Evolutionary conservation across 2,113 vertebrate species (phyloP).

Genomic region (Calyptomena viridis): DNA sequence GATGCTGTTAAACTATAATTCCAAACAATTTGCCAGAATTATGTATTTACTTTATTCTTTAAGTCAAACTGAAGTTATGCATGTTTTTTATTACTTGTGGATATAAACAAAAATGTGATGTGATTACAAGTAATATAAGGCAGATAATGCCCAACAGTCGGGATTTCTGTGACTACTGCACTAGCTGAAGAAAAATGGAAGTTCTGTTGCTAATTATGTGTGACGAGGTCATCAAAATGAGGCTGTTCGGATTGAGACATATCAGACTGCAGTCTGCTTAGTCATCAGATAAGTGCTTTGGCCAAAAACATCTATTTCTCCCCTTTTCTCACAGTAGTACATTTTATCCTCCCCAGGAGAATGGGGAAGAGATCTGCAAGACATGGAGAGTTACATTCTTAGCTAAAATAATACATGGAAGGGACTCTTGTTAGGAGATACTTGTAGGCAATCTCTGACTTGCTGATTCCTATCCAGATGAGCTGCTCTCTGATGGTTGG

Average conservation of each 20-base stretch:
- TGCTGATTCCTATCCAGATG: not conserved
- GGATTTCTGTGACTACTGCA: slow-evolving; percentile 9
- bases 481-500: not conserved
- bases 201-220: not conserved
- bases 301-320: not conserved
- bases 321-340: not conserved
- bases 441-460: not conserved
- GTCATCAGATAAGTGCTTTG: slow-evolving; percentile 18
- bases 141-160: slow-evolving; percentile 38
- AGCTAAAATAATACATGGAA: not conserved
- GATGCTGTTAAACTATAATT: slow-evolving; percentile 80
- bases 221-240: not conserved
- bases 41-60: slow-evolving; percentile 79
- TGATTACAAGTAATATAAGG: slow-evolving; percentile 42
- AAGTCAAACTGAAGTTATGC: slow-evolving; percentile 75
- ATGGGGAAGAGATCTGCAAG: not conserved
- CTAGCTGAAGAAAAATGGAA: slow-evolving; percentile 3
- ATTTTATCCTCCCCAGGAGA: not conserved
- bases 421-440: not conserved
- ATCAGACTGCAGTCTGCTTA: slow-evolving; percentile 50
- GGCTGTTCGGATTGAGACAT: slow-evolving; percentile 25
- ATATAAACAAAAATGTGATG: slow-evolving; percentile 62
- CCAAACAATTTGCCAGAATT: slow-evolving; percentile 80
- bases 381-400: not conserved
- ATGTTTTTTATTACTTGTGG: slow-evolving; percentile 76